Evolutionary conservation across 2,888 invertebrate genomes (phyloP).

Genomic region (Neria commutata): DNA sequence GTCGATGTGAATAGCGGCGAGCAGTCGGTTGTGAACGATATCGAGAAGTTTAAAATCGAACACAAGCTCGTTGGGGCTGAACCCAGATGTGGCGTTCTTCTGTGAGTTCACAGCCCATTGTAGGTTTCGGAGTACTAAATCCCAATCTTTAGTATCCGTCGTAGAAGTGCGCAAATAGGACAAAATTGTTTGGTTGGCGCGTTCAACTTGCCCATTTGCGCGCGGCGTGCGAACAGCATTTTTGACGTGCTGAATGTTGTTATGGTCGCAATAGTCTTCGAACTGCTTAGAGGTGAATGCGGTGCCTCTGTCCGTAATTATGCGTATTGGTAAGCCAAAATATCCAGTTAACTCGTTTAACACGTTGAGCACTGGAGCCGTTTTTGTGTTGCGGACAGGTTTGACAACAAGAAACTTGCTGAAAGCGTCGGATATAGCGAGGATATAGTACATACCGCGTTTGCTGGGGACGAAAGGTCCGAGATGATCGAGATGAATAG

Average conservation of each 20-base stretch:
- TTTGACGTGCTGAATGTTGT: slow-evolving; percentile 23
- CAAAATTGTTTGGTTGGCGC: slow-evolving; percentile 27
- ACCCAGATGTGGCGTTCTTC: slow-evolving; percentile 17
- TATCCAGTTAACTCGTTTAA: too few species aligned
- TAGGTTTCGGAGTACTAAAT: slow-evolving; percentile 10
- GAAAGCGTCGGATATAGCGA: too few species aligned
- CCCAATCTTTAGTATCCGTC: slow-evolving; percentile 14
- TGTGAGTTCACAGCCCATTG: slow-evolving; percentile 21
- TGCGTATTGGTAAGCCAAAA: too few species aligned
- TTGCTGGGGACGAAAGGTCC: too few species aligned
- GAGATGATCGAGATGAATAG: too few species aligned
- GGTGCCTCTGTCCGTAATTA: slow-evolving; percentile 11
- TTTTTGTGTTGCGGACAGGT: too few species aligned
- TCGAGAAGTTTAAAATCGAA: slow-evolving; percentile 17
- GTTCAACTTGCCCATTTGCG: slow-evolving; percentile 28
- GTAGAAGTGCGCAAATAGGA: slow-evolving; percentile 30
- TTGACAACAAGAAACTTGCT: too few species aligned
- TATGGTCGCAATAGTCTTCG: slow-evolving; percentile 9
- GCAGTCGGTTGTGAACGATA: slow-evolving; percentile 14
- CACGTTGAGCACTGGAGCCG: too few species aligned
- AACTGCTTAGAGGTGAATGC: slow-evolving; percentile 26
- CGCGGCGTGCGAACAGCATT: slow-evolving; percentile 29
- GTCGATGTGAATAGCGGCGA: slow-evolving; percentile 6
- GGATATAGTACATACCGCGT: too few species aligned
- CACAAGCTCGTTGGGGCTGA: slow-evolving; percentile 21